Evolutionary conservation across 2,113 vertebrate species (phyloP).

Genomic region (Myocastor coypus): DNA sequence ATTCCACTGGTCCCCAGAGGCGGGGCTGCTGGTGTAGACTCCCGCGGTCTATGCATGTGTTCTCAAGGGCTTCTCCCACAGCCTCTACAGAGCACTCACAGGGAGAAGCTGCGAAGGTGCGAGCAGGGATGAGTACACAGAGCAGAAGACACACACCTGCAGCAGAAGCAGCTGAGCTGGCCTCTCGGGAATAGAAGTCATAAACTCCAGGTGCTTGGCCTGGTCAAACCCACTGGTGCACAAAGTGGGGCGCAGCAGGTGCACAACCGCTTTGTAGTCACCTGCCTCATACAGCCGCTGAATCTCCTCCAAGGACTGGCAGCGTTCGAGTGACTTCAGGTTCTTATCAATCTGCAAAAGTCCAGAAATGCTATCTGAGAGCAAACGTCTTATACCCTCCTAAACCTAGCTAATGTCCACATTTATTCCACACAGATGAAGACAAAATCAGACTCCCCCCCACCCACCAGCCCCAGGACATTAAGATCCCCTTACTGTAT

Average conservation of each 20-base stretch:
- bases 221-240: slow-evolving; percentile 89
- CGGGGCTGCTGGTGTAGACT: not conserved
- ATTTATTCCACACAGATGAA: not conserved
- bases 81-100: not conserved
- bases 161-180: slow-evolving; percentile 96
- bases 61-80: not conserved
- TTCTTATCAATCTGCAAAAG: slow-evolving; percentile 95
- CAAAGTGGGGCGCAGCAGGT: slow-evolving; percentile 94
- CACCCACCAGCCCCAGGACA: not conserved
- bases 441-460: not conserved
- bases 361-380: not conserved
- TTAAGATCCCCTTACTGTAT: not conserved
- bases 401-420: not conserved
- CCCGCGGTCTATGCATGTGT: not conserved
- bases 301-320: slow-evolving; percentile 98
- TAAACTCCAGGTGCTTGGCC: slow-evolving; percentile 93
- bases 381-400: not conserved
- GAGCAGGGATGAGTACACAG: accelerated
- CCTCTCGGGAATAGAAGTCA: slow-evolving; percentile 95
- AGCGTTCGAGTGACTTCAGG: slow-evolving; percentile 96
- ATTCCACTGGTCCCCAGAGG: too few relatives aligned
- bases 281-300: slow-evolving; percentile 95
- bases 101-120: not conserved
- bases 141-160: slow-evolving; percentile 88
- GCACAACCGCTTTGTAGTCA: slow-evolving; percentile 94